phyloP scores from a whole-genome alignment of 2,113 vertebrate genomes.

The Thymallus thymallus region DNA sequence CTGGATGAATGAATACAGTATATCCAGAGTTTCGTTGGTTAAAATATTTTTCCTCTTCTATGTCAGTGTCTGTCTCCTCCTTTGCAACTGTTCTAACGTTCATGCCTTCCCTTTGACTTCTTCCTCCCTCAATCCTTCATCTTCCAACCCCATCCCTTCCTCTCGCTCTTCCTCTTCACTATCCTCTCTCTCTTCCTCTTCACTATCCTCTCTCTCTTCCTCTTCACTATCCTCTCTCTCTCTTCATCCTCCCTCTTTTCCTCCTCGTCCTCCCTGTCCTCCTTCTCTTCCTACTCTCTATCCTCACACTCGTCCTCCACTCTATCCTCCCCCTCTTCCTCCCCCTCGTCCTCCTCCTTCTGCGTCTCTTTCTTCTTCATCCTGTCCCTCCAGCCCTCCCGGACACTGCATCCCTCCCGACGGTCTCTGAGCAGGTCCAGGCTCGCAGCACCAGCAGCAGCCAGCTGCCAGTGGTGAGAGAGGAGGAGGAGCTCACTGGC shows the following conservation, averaged over 20 bases:
- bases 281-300: neutral
- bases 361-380: slow-evolving; percentile 21
- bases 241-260: neutral
- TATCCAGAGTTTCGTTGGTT: no score
- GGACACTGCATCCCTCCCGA: slow-evolving; percentile 71
- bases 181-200: neutral
- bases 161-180: neutral
- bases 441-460: slow-evolving; percentile 55
- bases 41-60: no score
- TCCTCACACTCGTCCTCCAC: neutral
- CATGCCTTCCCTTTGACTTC: neutral
- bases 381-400: slow-evolving; percentile 61
- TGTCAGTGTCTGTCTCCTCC: no score
- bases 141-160: slow-evolving; percentile 9
- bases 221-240: neutral
- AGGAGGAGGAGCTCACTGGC: slow-evolving; percentile 74
- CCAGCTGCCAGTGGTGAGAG: slow-evolving; percentile 71
- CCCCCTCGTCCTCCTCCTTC: slow-evolving; percentile 7
- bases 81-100: neutral
- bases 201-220: neutral
- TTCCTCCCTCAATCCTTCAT: neutral
- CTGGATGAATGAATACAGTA: no score
- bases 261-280: slow-evolving; percentile 2
- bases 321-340: neutral
- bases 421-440: slow-evolving; percentile 80